These are phyloP conservation scores for Neocrepidodera transversa DNA, from an alignment of 2,888 invertebrate genomes.

Conservation along the genomic window DNA sequence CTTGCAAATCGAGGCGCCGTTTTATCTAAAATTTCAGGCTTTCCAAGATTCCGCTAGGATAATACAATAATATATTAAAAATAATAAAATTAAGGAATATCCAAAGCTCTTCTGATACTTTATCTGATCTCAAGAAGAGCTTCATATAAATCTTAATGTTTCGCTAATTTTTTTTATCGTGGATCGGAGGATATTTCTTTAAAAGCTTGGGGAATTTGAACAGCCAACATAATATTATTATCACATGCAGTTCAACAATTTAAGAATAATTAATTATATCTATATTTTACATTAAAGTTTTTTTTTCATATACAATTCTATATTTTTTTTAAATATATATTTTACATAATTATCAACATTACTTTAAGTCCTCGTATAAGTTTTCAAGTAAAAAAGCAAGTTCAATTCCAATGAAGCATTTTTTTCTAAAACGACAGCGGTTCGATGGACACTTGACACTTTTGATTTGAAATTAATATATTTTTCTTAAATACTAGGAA, in stretches of 20 bases:
- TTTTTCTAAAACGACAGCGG: conserved; percentile 47
- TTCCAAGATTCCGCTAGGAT: conserved; percentile 1
- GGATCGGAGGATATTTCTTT: conserved; percentile 43
- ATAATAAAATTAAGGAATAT: conserved; percentile 14
- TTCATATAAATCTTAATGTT: conserved; percentile 14
- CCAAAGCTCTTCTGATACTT: neutral
- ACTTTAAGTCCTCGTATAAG: conserved; percentile 46
- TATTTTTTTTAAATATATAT: conserved; percentile 44
- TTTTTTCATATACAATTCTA: conserved; percentile 51
- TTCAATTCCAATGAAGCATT: conserved; percentile 63
- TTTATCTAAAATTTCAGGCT: conserved; percentile 21
- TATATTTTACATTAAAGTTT: conserved; percentile 36
- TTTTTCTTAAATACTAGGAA: too few species aligned
- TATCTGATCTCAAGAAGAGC: neutral
- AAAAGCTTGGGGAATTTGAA: conserved; percentile 52
- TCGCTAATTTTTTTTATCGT: conserved; percentile 43
- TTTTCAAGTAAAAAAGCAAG: conserved; percentile 61
- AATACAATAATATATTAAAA: conserved; percentile 24
- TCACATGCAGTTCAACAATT: conserved; percentile 59
- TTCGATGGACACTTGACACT: neutral
- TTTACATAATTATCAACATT: conserved; percentile 54
- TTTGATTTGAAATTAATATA: neutral
- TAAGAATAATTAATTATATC: conserved; percentile 53
- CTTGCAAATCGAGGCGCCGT: conserved; percentile 14
- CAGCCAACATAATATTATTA: conserved; percentile 57